Conservation (phyloP, 2,113 vertebrate genomes). For the Pelvicachromis taeniatus region DNA sequence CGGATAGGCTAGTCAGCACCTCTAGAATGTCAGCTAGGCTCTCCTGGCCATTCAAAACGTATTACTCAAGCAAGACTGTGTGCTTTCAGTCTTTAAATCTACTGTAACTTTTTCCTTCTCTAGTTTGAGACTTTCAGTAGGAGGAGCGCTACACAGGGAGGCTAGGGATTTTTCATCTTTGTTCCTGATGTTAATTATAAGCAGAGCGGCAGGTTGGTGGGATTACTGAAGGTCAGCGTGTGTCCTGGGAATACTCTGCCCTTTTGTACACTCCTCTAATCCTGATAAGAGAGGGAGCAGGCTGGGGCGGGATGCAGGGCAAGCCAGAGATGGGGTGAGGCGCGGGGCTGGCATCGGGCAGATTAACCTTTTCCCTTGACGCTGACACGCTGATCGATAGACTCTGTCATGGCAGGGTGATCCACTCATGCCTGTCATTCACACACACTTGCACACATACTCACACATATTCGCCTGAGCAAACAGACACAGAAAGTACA, state of each 20-base stretch:
- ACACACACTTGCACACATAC: constrained; percentile 26
- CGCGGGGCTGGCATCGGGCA: constrained; percentile 53
- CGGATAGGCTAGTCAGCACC: constrained; percentile 53
- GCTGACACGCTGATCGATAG: constrained; percentile 77
- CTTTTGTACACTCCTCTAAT: constrained; percentile 77
- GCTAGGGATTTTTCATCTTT: constrained; percentile 56
- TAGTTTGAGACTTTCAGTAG: constrained; percentile 34
- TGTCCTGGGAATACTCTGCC: constrained; percentile 79
- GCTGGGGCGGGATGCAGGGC: constrained; percentile 50
- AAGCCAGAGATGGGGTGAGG: constrained; percentile 57
- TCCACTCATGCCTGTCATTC: constrained; percentile 68
- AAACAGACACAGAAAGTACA: constrained; percentile 2
- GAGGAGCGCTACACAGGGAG: constrained; percentile 28
- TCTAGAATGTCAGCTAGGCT: constrained; percentile 62
- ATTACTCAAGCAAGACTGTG: constrained; percentile 47
- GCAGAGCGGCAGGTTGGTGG: constrained; percentile 72
- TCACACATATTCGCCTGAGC: neutral
- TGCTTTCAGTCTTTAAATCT: constrained; percentile 30
- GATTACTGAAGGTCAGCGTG: constrained; percentile 78
- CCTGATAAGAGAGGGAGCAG: constrained; percentile 75
- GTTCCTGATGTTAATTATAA: constrained; percentile 78
- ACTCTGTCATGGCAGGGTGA: constrained; percentile 72
- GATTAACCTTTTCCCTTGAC: constrained; percentile 78
- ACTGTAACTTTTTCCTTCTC: constrained; percentile 44
- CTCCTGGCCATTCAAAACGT: constrained; percentile 60